Evolutionary conservation across 2,113 vertebrate species (phyloP), one percentile per base, ranked within the genome.

Genomic region (Oreamnos americanus): DNA sequence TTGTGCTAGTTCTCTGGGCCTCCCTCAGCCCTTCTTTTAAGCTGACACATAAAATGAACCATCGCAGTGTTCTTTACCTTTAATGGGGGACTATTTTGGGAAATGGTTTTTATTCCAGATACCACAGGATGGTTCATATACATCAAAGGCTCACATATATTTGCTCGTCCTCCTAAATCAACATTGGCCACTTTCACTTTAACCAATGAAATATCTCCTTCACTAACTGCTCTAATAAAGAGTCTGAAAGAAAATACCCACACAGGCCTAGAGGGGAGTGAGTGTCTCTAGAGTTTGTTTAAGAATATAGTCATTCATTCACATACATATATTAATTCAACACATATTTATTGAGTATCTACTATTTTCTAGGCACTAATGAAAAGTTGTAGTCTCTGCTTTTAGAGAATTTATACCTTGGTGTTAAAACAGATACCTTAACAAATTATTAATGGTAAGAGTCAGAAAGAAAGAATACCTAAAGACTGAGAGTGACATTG

Each of bases 61-160:
- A 28, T n/a, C 30, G 21, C 39, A 74, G 9, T 21, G 33, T 53
- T 47, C 14, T 94, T 85, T 83, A 67, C 43, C 36, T 82, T 19
- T 64, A 23, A 82, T n/a, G 58, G 19, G 33, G 33, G 57, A 28
- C 39, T 82, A 71, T 57, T 95, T 55, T 55, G 89, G 92, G 60
- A 95, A 94, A 17, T 71, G 89, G 7, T 45, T 81, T 97, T 90
- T 79, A 81, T 95, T 90, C 67, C 58, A 86, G 89, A 89, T 55
- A 33, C 84, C 90, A 83, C 47, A 76, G 21, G 14, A 74, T 11
- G 43, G 21, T 76, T 96, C 45, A 36, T 39, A 95, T 49, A 49
- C 39, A 39, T 55, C 60, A 82, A 90, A 92, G 64, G 30, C 49
- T 92, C 49, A 81, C 28, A 71, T 51, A 9, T 2, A 58, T 36